Conservation (phyloP, 1,140 invertebrate species). For the Heliconius hewitsoni region DNA sequence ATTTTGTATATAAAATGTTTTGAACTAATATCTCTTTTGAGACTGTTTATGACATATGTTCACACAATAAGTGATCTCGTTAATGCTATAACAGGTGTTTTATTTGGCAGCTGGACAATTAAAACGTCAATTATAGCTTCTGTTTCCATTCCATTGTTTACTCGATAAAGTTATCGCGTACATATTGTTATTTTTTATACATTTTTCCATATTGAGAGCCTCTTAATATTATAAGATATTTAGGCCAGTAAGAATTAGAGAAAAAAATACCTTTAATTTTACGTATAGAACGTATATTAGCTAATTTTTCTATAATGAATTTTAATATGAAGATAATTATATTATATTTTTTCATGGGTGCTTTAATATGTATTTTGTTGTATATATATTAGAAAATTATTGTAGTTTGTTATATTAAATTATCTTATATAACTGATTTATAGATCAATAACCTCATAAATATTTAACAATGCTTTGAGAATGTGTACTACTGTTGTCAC, state of each 20-base stretch:
- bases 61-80: conserved; percentile 24
- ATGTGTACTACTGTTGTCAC: too few relatives aligned
- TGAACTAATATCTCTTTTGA: conserved; percentile 28
- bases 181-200: neutral
- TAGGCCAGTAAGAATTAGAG: too few relatives aligned
- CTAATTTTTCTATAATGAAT: too few relatives aligned
- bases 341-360: neutral
- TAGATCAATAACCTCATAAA: neutral
- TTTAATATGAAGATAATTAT: neutral
- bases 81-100: conserved; percentile 40
- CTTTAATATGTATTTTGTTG: neutral
- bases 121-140: conserved; percentile 11
- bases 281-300: neutral
- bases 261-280: neutral
- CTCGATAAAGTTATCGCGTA: neutral
- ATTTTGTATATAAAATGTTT: conserved; percentile 28
- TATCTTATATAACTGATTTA: neutral
- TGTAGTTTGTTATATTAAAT: neutral
- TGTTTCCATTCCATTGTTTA: neutral
- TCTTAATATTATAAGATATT: too few relatives aligned
- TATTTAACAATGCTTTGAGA: too few relatives aligned
- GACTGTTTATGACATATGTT: conserved; percentile 20
- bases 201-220: neutral
- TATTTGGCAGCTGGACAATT: conserved; percentile 37
- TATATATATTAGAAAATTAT: neutral